phyloP scores from a whole-genome alignment of 37 sponge, comb jelly and placozoan species.

The Petrosia ficiformis region DNA sequence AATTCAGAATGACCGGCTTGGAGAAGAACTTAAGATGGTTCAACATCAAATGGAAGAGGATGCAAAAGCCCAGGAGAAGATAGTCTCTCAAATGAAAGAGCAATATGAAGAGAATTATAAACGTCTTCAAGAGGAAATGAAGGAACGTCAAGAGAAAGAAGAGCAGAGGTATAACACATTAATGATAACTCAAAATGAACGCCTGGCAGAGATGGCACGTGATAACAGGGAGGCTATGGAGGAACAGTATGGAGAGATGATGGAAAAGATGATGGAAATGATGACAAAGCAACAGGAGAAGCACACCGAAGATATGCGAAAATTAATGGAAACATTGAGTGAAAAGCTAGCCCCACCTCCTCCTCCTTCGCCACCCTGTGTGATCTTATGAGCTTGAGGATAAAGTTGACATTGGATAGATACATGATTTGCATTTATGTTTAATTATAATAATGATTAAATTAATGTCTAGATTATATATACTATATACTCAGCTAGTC shows the following conservation, averaged over 20 bases:
- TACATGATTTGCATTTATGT: too few species aligned
- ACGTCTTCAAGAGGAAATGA: slow-evolving; percentile 9
- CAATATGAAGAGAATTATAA: background rate
- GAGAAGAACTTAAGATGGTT: background rate
- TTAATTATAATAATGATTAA: too few species aligned
- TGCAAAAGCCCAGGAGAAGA: slow-evolving; percentile 17
- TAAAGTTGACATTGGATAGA: too few species aligned
- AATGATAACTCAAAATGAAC: background rate
- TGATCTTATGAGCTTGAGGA: too few species aligned
- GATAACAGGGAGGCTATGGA: background rate
- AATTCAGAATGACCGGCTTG: background rate
- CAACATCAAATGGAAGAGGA: too few species aligned
- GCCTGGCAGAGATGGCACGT: too few species aligned
- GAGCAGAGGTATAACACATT: background rate
- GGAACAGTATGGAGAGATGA: background rate
- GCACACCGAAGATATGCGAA: slow-evolving; percentile 1
- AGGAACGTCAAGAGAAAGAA: background rate
- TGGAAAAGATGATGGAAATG: background rate
- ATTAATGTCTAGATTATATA: too few species aligned
- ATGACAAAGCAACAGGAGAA: too few species aligned
- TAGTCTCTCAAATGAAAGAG: background rate
- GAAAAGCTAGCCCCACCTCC: too few species aligned
- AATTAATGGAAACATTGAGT: background rate
- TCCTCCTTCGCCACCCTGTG: too few species aligned
- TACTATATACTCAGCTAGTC: too few species aligned